Evolutionary conservation across 2,888 invertebrate genomes (phyloP), one percentile per base, ranked within the genome.

Genomic region (Willowsia nigromaculata): DNA sequence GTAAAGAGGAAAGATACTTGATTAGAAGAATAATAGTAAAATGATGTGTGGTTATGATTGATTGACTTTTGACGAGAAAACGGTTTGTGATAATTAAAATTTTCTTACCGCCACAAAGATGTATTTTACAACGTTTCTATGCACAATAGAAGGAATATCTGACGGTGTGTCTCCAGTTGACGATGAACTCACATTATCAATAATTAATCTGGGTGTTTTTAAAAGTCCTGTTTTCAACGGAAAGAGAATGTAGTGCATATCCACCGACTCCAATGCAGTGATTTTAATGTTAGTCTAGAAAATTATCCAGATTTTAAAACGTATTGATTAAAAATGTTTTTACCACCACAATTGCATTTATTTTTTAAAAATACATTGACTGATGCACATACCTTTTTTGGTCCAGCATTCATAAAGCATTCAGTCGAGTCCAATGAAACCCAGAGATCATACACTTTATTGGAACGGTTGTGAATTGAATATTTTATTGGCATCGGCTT

Each of bases 321-420:
- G 71, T 3, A 47, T 47, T 13, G 47, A 22, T 3, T 6, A n/a
- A n/a, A n/a, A n/a, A n/a, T n/a, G n/a, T n/a, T n/a, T n/a, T n/a
- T n/a, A n/a, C n/a, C n/a, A n/a, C n/a, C n/a, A n/a, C n/a, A n/a
- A n/a, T n/a, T n/a, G n/a, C n/a, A n/a, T n/a, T n/a, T n/a, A n/a
- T n/a, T n/a, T n/a, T n/a, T n/a, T n/a, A n/a, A n/a, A n/a, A n/a
- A n/a, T n/a, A n/a, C n/a, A n/a, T n/a, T n/a, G n/a, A 13, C 13
- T 22, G 25, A 43, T 47, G 11, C 4, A 0, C 15, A n/a, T 93
- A 97, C 96, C 95, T 98, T 97, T 94, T 97, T 98, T 93, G 98
- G 97, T 1, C 99, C 99, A 90, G 98, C 96, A 94, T 98, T 98
- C 97, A 99, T 98, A 94, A 99, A 99, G 56, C 97, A 97, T 94